Evolutionary conservation across 2,113 vertebrate species (phyloP).

Genomic region (Notiomystis cincta): DNA sequence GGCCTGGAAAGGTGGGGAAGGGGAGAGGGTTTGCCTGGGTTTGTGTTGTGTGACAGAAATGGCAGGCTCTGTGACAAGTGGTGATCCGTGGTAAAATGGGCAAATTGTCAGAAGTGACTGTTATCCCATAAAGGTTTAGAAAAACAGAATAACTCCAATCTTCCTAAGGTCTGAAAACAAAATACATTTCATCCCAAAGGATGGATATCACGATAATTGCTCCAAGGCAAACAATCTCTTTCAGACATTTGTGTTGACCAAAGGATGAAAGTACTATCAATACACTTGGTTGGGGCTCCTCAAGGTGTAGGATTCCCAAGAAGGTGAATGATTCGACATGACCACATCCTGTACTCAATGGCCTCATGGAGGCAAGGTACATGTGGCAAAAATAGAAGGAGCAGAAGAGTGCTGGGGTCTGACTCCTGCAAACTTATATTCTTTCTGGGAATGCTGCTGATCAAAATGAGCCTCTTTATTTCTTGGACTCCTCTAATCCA

Average conservation of each 20-base stretch:
- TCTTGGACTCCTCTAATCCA: neutral
- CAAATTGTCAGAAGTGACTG: neutral
- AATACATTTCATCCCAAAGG: neutral
- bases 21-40: no score
- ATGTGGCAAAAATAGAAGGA: neutral
- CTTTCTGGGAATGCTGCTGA: neutral
- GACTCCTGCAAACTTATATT: neutral
- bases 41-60: neutral
- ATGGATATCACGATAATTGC: accelerated
- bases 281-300: neutral
- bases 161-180: neutral
- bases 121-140: neutral
- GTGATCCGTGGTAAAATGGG: neutral
- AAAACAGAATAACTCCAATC: neutral
- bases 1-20: neutral
- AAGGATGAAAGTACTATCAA: neutral
- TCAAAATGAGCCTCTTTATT: neutral
- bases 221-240: neutral
- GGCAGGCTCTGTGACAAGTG: neutral
- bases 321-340: neutral
- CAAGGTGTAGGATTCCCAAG: neutral
- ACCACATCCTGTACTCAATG: neutral
- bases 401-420: neutral
- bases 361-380: neutral
- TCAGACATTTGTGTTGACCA: neutral